These are phyloP conservation scores for Dryomyza anilis DNA, from an alignment of 2,888 invertebrate genomes.

Conservation along the genomic window DNA sequence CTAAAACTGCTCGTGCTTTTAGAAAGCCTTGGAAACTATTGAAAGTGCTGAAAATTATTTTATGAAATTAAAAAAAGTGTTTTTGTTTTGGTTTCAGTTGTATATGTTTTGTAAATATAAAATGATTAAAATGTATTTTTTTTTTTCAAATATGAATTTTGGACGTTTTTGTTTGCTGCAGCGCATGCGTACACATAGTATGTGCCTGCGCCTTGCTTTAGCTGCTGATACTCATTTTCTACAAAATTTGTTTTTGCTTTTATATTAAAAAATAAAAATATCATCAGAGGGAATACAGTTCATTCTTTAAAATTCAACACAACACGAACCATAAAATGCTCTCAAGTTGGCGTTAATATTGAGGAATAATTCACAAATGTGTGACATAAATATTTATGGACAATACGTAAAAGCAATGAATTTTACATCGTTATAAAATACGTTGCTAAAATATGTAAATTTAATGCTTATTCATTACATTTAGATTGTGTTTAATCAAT, in stretches of 20 bases:
- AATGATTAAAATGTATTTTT: conserved; percentile 20
- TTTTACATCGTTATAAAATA: too few species aligned
- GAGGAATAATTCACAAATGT: too few species aligned
- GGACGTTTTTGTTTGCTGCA: conserved; percentile 18
- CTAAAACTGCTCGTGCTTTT: too few species aligned
- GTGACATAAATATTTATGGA: too few species aligned
- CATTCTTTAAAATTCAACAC: background rate
- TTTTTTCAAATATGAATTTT: conserved; percentile 18
- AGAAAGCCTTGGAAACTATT: too few species aligned
- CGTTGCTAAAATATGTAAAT: too few species aligned
- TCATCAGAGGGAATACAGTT: background rate
- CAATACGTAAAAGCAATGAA: too few species aligned
- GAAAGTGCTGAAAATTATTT: too few species aligned
- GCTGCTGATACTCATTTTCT: conserved; percentile 4
- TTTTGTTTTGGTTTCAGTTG: background rate
- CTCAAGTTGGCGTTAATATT: too few species aligned
- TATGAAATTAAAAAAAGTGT: too few species aligned
- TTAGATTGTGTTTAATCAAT: too few species aligned
- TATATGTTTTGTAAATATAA: conserved; percentile 18
- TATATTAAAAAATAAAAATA: background rate
- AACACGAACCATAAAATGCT: background rate
- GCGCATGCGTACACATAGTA: conserved; percentile 7
- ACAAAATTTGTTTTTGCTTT: background rate
- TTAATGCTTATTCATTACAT: too few species aligned
- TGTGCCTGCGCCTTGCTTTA: background rate